Conservation (phyloP, 2,888 invertebrate species). For the Dicyrtomina minuta region DNA sequence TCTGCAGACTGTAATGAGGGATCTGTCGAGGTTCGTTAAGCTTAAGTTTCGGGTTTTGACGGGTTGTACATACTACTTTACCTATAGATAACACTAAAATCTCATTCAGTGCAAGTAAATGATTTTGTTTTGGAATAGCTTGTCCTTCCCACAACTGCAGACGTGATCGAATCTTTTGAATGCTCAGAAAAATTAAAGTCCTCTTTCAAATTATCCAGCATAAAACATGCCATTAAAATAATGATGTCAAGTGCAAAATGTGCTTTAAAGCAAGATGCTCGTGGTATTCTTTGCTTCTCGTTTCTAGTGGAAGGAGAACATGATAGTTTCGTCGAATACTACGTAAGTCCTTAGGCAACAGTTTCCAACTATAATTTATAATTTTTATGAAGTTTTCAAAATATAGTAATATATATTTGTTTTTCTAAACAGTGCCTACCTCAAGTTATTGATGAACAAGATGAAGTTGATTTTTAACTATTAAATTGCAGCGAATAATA, state of each 20-base stretch:
- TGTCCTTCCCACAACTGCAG: conserved; percentile 18
- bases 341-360: conserved; percentile 8
- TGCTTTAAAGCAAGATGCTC: conserved; percentile 26
- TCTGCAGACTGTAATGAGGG: conserved; percentile 25
- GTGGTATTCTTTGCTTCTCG: conserved; percentile 29
- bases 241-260: conserved; percentile 31
- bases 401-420: background rate
- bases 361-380: background rate
- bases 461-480: background rate
- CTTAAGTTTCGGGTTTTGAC: background rate
- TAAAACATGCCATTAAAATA: conserved; percentile 29
- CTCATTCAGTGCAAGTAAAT: background rate
- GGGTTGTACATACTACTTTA: background rate
- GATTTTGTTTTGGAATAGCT: conserved; percentile 10
- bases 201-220: conserved; percentile 20
- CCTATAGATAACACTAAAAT: background rate
- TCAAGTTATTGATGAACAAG: conserved; percentile 5
- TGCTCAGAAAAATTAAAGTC: conserved; percentile 10
- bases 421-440: conserved; percentile 20
- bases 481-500: no score
- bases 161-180: conserved; percentile 29
- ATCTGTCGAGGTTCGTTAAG: conserved; percentile 21
- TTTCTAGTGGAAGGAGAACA: conserved; percentile 30
- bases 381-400: background rate
- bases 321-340: conserved; percentile 30